A percentile compares a stretch with the other conserved stretches of the same genome.
Evolutionary conservation across 2,113 vertebrate species (phyloP).

Genomic region (Dendrocopos noguchii): DNA sequence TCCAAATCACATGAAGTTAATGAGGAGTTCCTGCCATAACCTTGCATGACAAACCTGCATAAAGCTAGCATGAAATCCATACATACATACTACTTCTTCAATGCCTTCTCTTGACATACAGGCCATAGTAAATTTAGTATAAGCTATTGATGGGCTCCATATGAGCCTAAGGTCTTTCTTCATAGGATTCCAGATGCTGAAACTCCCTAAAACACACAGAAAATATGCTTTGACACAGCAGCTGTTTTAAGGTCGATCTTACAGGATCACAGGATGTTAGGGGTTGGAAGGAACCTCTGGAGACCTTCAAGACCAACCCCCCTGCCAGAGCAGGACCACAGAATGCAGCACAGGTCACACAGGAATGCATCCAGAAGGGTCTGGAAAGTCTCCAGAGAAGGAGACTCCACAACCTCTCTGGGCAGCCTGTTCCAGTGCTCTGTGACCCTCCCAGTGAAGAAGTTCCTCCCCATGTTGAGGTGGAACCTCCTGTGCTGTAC

Average conservation of each 20-base stretch:
- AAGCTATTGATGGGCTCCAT: background rate
- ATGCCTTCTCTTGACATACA: background rate
- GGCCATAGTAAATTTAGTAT: background rate
- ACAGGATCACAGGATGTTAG: no score
- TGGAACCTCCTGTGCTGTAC: background rate
- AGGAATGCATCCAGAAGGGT: no score
- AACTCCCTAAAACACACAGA: background rate
- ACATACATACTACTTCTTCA: background rate
- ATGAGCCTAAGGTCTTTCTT: background rate
- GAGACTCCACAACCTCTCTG: no score
- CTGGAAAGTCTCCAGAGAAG: no score
- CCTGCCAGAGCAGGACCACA: no score
- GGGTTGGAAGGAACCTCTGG: no score
- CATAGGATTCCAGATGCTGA: background rate
- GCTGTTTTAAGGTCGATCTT: background rate
- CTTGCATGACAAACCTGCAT: background rate
- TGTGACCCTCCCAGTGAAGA: no score
- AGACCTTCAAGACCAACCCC: no score
- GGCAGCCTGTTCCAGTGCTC: no score
- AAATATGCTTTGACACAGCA: background rate
- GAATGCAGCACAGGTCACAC: no score
- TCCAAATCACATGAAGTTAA: slow-evolving; percentile 23
- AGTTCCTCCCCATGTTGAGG: no score
- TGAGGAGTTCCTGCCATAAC: background rate
- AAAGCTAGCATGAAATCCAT: background rate